Conservation (phyloP, 2,113 vertebrate genomes). For the Aplodontia rufa region DNA sequence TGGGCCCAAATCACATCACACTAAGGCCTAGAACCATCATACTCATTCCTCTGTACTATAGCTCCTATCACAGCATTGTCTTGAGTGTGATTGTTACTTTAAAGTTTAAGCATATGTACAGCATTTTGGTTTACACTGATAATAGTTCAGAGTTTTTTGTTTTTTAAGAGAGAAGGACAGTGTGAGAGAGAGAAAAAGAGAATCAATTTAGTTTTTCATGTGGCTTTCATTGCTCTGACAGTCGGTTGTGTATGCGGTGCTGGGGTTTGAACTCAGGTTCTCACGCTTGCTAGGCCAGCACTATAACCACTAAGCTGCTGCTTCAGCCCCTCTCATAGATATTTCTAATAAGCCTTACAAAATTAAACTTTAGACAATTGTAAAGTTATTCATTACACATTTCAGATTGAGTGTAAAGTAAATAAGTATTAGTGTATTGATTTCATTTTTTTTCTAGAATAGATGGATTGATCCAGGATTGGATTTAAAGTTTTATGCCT, state of each 20-base stretch:
- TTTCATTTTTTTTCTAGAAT: background rate
- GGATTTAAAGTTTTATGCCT: background rate
- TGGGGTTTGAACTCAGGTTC: too few relatives aligned
- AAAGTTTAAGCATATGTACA: background rate
- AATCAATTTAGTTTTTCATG: too few relatives aligned
- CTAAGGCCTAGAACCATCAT: background rate
- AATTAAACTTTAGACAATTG: background rate
- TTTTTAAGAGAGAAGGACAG: too few relatives aligned
- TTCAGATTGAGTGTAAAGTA: slow-evolving; percentile 4
- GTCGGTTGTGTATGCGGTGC: too few relatives aligned
- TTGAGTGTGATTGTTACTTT: slow-evolving; percentile 19
- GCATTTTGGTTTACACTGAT: slow-evolving; percentile 17
- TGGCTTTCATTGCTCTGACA: too few relatives aligned
- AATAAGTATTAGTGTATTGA: background rate
- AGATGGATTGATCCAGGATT: background rate
- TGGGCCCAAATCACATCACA: background rate
- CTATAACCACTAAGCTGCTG: too few relatives aligned
- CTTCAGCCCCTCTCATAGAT: too few relatives aligned
- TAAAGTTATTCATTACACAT: background rate
- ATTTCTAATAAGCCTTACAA: background rate
- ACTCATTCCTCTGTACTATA: background rate
- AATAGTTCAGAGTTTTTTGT: too few relatives aligned
- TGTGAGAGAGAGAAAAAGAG: too few relatives aligned
- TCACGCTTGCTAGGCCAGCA: too few relatives aligned
- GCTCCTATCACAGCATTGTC: background rate